Evolutionary conservation across 2,797 vertebrate species (phyloP).

Genomic region (Schizopygopsis malacanthus): DNA sequence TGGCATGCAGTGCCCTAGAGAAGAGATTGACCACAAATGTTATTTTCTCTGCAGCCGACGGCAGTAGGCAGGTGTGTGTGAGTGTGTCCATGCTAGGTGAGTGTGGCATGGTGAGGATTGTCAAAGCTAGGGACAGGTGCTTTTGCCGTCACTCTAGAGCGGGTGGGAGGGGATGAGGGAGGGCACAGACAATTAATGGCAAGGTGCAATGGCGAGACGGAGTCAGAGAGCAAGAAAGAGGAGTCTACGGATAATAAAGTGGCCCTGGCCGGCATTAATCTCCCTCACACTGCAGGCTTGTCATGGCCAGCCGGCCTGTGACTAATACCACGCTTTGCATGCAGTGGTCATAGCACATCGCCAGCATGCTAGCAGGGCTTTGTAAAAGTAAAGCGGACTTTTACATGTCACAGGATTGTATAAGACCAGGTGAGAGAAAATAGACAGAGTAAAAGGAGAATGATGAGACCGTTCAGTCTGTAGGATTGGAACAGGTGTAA

Average conservation of each 20-base stretch:
- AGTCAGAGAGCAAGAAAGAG: conserved; percentile 90
- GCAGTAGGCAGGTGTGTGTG: conserved; percentile 39
- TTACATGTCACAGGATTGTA: conserved; percentile 50
- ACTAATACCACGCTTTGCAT: conserved; percentile 99
- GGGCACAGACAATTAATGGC: conserved; percentile 98
- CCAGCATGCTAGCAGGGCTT: conserved; percentile 77
- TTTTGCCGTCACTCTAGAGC: conserved; percentile 85
- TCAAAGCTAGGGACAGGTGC: conserved; percentile 89
- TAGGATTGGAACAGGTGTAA: background rate
- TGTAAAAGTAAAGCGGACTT: conserved; percentile 66
- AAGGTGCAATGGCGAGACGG: conserved; percentile 93
- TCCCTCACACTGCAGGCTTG: conserved; percentile 97
- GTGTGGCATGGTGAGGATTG: conserved; percentile 63
- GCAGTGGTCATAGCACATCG: conserved; percentile 92
- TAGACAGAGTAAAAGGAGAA: background rate
- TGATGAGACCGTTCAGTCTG: background rate
- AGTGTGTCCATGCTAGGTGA: conserved; percentile 11
- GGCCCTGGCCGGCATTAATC: conserved; percentile 94
- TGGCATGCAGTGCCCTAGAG: conserved; percentile 50
- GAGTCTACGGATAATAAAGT: conserved; percentile 99
- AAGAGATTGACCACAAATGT: conserved; percentile 75
- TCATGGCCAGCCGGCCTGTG: conserved; percentile 93
- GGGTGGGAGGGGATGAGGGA: conserved; percentile 67
- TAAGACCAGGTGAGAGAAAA: background rate
- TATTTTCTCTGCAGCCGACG: conserved; percentile 71